Conservation (phyloP, 2,113 vertebrate species). For the Hylia prasina region DNA sequence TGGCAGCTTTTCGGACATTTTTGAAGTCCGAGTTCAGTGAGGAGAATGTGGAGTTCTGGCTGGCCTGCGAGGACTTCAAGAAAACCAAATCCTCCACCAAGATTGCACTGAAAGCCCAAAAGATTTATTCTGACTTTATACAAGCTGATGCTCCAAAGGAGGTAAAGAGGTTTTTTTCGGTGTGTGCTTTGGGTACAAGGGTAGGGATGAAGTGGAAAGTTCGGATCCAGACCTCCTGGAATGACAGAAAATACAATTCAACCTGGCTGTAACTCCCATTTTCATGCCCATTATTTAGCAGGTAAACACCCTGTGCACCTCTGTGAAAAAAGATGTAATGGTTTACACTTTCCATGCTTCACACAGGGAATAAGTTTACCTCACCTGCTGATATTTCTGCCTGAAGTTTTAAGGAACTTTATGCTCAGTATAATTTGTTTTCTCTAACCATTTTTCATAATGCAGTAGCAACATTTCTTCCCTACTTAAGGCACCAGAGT, state of each 20-base stretch:
- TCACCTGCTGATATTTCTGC: neutral
- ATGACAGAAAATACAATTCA: neutral
- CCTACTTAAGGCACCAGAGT: neutral
- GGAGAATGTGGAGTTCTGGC: constrained; percentile 95
- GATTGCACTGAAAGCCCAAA: constrained; percentile 80
- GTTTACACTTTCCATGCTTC: neutral
- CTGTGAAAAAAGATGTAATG: neutral
- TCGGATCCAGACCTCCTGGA: neutral
- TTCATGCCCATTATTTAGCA: neutral
- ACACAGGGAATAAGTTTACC: neutral
- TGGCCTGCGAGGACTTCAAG: constrained; percentile 90
- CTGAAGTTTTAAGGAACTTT: neutral
- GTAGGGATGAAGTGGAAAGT: neutral
- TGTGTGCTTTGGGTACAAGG: neutral
- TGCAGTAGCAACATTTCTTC: neutral
- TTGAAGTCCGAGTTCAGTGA: constrained; percentile 94
- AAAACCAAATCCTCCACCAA: constrained; percentile 84
- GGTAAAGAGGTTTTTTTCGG: constrained; percentile 63
- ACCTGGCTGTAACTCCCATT: neutral
- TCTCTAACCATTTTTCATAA: neutral
- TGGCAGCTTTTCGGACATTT: constrained; percentile 87
- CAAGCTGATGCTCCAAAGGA: constrained; percentile 84
- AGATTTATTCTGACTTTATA: constrained; percentile 88
- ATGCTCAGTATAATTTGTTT: neutral
- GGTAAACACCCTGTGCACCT: neutral